phyloP scores from a whole-genome alignment of 2,888 invertebrate genomes.

The Amiota minor region DNA sequence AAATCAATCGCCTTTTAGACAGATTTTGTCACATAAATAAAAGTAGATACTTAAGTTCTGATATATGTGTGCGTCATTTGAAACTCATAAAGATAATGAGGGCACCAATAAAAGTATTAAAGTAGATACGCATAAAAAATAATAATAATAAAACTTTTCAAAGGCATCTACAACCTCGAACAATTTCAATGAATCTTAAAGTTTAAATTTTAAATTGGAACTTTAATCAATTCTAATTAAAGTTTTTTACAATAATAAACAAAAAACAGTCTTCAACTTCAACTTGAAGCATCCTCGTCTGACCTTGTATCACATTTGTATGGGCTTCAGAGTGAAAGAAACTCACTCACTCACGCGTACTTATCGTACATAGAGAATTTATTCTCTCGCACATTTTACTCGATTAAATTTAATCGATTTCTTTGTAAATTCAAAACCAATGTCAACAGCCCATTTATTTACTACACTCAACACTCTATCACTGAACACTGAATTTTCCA shows the following conservation, averaged over 20 bases:
- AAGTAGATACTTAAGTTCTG: too few relatives aligned
- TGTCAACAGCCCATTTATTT: constrained; percentile 69
- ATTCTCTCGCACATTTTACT: constrained; percentile 48
- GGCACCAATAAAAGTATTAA: too few relatives aligned
- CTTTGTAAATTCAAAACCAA: constrained; percentile 70
- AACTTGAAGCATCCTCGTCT: background rate
- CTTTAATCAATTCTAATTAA: background rate
- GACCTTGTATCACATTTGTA: constrained; percentile 24
- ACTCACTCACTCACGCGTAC: too few relatives aligned
- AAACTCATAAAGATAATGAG: too few relatives aligned
- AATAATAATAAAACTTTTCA: too few relatives aligned
- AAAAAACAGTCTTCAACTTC: background rate
- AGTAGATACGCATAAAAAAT: too few relatives aligned
- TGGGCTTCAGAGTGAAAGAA: background rate
- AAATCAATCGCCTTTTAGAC: too few relatives aligned
- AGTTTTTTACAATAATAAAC: background rate
- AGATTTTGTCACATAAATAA: too few relatives aligned
- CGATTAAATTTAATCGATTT: constrained; percentile 71
- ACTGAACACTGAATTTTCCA: constrained; percentile 33
- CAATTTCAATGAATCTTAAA: background rate
- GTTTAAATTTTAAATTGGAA: constrained; percentile 5
- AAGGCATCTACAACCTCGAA: background rate
- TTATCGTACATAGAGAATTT: too few relatives aligned
- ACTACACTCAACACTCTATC: background rate
- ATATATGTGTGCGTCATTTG: too few relatives aligned